Evolutionary conservation across 2,113 vertebrate genomes (phyloP), one percentile per base, ranked within the genome.

Genomic region (Nymphicus hollandicus): DNA sequence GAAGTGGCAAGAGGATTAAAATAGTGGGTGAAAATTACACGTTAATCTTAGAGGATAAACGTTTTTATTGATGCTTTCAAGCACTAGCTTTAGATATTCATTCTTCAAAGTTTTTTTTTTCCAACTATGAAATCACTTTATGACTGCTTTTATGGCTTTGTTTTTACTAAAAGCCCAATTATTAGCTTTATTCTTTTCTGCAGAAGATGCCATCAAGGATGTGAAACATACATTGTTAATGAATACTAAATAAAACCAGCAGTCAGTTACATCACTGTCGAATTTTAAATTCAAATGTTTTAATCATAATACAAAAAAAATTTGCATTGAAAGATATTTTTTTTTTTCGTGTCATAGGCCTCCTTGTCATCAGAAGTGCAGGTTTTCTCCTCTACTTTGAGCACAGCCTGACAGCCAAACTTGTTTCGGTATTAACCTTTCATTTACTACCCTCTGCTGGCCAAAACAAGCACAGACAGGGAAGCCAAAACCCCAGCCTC

Each of bases 361-460:
- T 81, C 71, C 46, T 33, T 1, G 4, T 71, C 86, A 52, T 13
- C 63, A 58, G 37, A 89, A 88, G n/a, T 9, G 8, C 28, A 88
- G 35, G 49, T 84, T 93, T 58, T 70, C 17, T n/a, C 22, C 35
- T 43, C 17, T 56, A 37, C 44, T 78, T 69, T 9, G 49, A 80
- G 85, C 58, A 18, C 68, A 60, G 43, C 19, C 44, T 39, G 69
- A 23, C 17, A 52, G 47, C 43, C 9, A 1, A 72, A 37, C 41
- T 60, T 81, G 33, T 64, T 20, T 37, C 16, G 20, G 0, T 17
- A 23, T 93, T 96, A 94, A 85, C 88, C 58, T 97, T 96, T 87
- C 95, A 49, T 94, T 41, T 74, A 77, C 71, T 87, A 69, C 94
- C 97, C 94, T 95, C 96, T 96, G 86, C 96, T 96, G 97, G 96